Percentiles rank a stretch among this genome's conserved stretches.
Conservation (phyloP, 2,797 vertebrate genomes). For the Spinus pinus region DNA sequence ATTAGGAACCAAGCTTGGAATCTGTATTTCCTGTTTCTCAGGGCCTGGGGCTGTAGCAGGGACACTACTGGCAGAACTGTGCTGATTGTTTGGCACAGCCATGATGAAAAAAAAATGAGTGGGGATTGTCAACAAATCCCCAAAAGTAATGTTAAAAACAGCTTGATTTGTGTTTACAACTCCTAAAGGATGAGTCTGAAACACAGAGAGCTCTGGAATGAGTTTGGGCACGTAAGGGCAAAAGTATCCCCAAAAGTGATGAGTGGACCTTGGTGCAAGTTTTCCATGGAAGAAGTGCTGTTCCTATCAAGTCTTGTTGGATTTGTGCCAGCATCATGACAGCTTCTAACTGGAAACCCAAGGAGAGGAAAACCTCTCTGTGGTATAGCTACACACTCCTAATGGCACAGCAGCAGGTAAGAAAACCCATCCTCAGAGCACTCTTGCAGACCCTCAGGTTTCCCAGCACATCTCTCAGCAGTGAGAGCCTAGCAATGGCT, state of each 20-base stretch:
- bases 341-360: neutral
- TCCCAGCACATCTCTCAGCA: neutral
- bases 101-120: neutral
- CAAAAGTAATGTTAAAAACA: neutral
- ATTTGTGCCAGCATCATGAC: neutral
- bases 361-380: neutral
- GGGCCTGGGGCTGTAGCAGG: neutral
- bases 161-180: neutral
- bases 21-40: neutral
- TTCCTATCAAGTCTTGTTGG: neutral
- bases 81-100: neutral
- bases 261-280: neutral
- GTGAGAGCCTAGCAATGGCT: neutral
- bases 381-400: neutral
- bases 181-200: neutral
- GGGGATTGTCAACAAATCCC: neutral
- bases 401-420: neutral
- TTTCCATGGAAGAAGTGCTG: neutral
- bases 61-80: neutral
- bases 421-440: neutral
- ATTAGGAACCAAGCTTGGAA: neutral
- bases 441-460: neutral
- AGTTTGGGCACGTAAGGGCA: neutral
- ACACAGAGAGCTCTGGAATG: neutral
- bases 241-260: neutral